These are phyloP conservation scores for Drosophila pachea DNA, from an alignment of 1,140 invertebrate species.

Conservation along the genomic window DNA sequence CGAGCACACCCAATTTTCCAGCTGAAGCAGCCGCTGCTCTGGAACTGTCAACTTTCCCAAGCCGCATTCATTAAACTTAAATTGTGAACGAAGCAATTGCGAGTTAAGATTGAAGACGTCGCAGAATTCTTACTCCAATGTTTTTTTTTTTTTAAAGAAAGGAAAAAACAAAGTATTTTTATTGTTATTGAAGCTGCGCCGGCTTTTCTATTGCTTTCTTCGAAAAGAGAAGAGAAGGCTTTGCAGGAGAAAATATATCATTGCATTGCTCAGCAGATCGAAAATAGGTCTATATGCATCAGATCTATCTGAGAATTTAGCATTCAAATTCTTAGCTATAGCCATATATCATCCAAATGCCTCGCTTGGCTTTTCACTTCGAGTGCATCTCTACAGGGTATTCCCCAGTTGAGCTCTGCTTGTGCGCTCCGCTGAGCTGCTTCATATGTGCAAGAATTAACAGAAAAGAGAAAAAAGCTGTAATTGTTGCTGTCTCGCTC, in stretches of 20 bases:
- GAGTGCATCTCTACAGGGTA: background rate
- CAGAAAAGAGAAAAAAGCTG: constrained; percentile 18
- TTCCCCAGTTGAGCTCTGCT: background rate
- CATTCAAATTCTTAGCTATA: too few relatives aligned
- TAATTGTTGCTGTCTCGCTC: constrained; percentile 5
- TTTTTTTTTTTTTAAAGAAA: constrained; percentile 8
- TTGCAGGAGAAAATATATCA: too few relatives aligned
- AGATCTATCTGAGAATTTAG: too few relatives aligned
- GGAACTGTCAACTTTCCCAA: constrained; percentile 59
- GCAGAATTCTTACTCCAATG: constrained; percentile 40
- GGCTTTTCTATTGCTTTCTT: constrained; percentile 50
- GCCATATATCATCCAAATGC: too few relatives aligned
- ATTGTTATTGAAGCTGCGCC: background rate
- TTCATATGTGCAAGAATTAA: constrained; percentile 28
- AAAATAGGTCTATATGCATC: too few relatives aligned
- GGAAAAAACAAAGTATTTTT: background rate
- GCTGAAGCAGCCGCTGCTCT: constrained; percentile 27
- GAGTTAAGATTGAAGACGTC: constrained; percentile 20
- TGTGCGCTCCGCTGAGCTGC: background rate
- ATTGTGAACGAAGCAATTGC: constrained; percentile 30
- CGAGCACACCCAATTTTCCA: constrained; percentile 34
- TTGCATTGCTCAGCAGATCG: too few relatives aligned
- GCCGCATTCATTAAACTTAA: constrained; percentile 31
- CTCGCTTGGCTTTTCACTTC: too few relatives aligned
- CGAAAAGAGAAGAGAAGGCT: background rate